Conservation (phyloP, 2,113 vertebrate species). For the Pomatorhinus ruficollis region DNA sequence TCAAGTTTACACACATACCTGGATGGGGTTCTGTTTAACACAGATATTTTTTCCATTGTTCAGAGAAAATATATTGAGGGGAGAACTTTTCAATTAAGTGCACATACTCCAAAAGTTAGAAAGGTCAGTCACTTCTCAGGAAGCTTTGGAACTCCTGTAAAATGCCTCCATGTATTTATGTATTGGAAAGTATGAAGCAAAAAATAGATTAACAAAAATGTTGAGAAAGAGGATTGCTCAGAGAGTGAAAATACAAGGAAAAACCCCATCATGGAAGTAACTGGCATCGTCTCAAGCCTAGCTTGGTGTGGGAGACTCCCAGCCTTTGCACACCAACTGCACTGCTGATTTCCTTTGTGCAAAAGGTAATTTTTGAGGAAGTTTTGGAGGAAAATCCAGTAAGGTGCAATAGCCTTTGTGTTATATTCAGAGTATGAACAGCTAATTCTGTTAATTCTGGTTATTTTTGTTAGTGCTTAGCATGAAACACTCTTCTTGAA, state of each 20-base stretch:
- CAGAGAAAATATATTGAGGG: not conserved
- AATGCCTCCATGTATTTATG: not conserved
- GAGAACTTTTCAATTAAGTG: constrained; percentile 6
- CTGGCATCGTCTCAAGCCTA: not conserved
- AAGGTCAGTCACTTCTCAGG: not conserved
- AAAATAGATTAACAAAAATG: not conserved
- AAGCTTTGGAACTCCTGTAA: not conserved
- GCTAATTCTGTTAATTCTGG: not conserved
- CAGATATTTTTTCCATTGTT: not conserved
- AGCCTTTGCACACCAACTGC: not conserved
- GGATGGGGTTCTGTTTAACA: not conserved
- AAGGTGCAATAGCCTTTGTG: not conserved
- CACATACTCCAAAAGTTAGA: not conserved
- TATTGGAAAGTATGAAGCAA: not conserved
- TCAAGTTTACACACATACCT: constrained; percentile 28
- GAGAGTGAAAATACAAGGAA: not conserved
- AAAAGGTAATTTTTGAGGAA: not conserved
- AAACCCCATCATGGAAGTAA: not conserved
- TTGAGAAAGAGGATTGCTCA: not conserved
- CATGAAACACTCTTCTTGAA: not conserved
- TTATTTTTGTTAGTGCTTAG: not conserved
- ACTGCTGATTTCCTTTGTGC: not conserved
- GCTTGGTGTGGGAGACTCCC: not conserved
- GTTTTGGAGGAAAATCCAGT: not conserved
- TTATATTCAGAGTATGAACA: not conserved